These are phyloP conservation scores for Eupithecia pulchellata DNA, from an alignment of 2,888 invertebrate genomes.

Conservation along the genomic window DNA sequence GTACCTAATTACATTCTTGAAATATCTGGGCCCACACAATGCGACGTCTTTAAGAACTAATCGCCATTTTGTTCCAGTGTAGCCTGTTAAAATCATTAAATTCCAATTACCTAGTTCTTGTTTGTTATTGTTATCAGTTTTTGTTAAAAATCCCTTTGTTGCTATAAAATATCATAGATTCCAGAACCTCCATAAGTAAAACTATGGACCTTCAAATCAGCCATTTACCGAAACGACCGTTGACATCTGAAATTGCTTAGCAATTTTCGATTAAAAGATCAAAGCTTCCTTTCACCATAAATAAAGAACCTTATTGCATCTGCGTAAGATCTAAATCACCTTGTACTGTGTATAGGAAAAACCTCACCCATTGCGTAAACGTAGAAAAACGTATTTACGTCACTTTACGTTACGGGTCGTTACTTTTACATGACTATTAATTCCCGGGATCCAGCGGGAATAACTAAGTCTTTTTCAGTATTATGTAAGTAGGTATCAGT, in stretches of 20 bases:
- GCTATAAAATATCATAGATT: background rate
- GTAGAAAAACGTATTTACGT: constrained; percentile 38
- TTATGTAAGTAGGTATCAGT: too few species aligned
- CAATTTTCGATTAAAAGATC: constrained; percentile 43
- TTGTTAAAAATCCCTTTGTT: too few species aligned
- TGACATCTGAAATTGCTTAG: constrained; percentile 32
- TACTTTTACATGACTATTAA: constrained; percentile 25
- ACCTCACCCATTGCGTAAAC: constrained; percentile 51
- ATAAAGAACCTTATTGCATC: constrained; percentile 15
- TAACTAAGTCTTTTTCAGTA: background rate
- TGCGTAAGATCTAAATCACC: background rate
- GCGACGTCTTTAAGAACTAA: too few species aligned
- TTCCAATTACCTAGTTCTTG: too few species aligned
- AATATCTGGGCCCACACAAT: too few species aligned
- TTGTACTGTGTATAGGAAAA: constrained; percentile 45
- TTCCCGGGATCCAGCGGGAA: constrained; percentile 1
- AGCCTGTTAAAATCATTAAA: too few species aligned
- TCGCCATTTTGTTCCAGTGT: too few species aligned
- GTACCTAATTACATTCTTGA: too few species aligned
- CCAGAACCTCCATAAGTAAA: background rate
- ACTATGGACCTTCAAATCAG: constrained; percentile 27
- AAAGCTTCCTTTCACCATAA: background rate
- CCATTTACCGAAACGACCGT: constrained; percentile 39
- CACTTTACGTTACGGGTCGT: constrained; percentile 34
- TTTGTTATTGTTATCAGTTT: too few species aligned